Conservation (phyloP, 2,888 invertebrate genomes). For the Plutella xylostella region DNA sequence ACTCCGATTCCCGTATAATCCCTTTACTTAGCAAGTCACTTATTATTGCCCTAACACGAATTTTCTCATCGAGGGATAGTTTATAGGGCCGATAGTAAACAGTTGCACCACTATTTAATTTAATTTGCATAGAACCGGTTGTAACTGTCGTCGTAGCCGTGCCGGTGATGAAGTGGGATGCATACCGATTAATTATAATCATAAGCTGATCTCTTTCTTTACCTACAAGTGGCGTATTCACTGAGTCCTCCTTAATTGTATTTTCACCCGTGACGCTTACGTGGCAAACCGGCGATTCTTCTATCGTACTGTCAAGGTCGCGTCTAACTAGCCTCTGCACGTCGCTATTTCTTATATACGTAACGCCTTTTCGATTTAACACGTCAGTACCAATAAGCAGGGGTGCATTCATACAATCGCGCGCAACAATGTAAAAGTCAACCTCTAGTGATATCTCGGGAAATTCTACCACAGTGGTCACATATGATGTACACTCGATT, state of each 20-base stretch:
- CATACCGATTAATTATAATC: background rate
- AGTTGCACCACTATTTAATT: slow-evolving; percentile 7
- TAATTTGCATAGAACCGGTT: slow-evolving; percentile 17
- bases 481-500: slow-evolving; percentile 10
- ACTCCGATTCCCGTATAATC: slow-evolving; percentile 16
- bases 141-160: slow-evolving; percentile 14
- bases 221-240: background rate
- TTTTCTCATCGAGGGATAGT: too few species aligned
- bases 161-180: background rate
- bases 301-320: too few species aligned
- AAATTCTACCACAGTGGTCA: slow-evolving; percentile 18
- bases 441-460: slow-evolving; percentile 17
- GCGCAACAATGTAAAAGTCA: slow-evolving; percentile 17
- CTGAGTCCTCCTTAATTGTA: too few species aligned
- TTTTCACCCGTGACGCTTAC: too few species aligned
- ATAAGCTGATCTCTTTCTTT: background rate
- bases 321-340: background rate
- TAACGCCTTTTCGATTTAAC: slow-evolving; percentile 12
- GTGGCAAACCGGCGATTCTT: too few species aligned
- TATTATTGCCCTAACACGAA: slow-evolving; percentile 14
- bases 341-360: background rate
- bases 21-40: slow-evolving; percentile 14
- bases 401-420: slow-evolving; percentile 15
- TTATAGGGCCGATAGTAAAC: too few species aligned
- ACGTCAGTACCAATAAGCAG: slow-evolving; percentile 21